Percentiles rank a stretch among this genome's conserved stretches.
These are phyloP conservation scores for Laticauda colubrina DNA, from an alignment of 2,113 vertebrate species.

Conservation along the genomic window DNA sequence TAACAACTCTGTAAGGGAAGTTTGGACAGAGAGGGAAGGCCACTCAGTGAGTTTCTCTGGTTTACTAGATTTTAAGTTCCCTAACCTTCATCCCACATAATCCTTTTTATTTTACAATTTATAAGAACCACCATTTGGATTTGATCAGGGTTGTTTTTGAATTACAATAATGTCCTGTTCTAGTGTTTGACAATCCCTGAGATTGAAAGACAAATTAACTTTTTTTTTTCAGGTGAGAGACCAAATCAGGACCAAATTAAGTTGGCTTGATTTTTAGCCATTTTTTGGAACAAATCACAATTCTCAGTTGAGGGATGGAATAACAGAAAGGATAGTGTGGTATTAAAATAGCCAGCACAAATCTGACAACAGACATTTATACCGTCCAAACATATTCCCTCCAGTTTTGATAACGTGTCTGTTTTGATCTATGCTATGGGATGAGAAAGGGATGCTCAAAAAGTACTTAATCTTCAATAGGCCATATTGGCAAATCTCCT, in stretches of 20 bases:
- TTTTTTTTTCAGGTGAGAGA: background rate
- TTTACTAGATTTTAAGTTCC: background rate
- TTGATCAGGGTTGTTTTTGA: conserved; percentile 13
- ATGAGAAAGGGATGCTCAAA: background rate
- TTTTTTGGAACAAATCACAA: background rate
- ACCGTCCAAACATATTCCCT: background rate
- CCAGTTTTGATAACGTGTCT: background rate
- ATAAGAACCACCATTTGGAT: background rate
- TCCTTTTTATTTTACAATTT: background rate
- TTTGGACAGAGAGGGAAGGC: background rate
- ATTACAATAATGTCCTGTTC: background rate
- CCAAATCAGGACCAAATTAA: conserved; percentile 12
- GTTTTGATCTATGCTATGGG: background rate
- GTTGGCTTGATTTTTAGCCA: background rate
- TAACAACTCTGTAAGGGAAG: background rate
- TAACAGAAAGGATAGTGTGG: background rate
- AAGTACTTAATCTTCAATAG: background rate
- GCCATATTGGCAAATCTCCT: conserved; percentile 19
- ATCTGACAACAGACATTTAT: background rate
- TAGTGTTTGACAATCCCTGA: background rate
- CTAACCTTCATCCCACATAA: background rate
- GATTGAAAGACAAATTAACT: background rate
- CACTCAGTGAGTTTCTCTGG: background rate
- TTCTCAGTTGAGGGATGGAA: background rate
- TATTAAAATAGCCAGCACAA: background rate